Evolutionary conservation across 2,797 vertebrate species (phyloP).

Genomic region (Thripadectes ignobilis): DNA sequence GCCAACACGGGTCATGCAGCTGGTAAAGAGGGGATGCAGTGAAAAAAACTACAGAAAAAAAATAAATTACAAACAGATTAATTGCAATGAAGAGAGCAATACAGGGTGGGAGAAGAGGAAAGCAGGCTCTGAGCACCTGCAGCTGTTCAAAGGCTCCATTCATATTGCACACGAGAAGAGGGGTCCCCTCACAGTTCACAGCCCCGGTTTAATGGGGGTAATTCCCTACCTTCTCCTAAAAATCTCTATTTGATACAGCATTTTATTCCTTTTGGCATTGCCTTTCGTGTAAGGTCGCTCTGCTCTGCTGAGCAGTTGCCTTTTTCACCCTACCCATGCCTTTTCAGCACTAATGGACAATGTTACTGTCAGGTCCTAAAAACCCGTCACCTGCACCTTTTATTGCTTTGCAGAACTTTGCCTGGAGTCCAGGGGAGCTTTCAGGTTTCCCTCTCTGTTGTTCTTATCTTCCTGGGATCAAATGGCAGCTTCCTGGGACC

Average conservation of each 20-base stretch:
- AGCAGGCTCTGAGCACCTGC: conserved; percentile 27
- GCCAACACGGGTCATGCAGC: background rate
- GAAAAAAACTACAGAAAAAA: background rate
- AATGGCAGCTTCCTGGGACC: conserved; percentile 43
- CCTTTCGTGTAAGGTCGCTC: background rate
- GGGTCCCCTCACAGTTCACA: conserved; percentile 34
- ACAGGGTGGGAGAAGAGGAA: background rate
- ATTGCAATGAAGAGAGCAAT: background rate
- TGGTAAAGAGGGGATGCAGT: background rate
- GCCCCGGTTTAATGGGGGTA: background rate
- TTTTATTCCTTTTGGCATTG: conserved; percentile 46
- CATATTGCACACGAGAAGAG: conserved; percentile 1
- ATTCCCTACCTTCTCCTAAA: conserved; percentile 59
- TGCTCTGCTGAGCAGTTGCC: conserved; percentile 38
- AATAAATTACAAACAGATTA: background rate
- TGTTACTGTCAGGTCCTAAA: conserved; percentile 60
- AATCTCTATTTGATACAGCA: background rate
- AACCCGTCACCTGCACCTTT: conserved; percentile 47
- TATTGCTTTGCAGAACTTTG: conserved; percentile 44
- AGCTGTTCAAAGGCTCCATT: background rate
- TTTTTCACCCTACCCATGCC: conserved; percentile 38
- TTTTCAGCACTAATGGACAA: conserved; percentile 46
- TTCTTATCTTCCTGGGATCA: conserved; percentile 39
- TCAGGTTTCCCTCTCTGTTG: conserved; percentile 24
- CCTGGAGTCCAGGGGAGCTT: conserved; percentile 29